Evolutionary conservation across 2,888 invertebrate species (phyloP).

Genomic region (Zygogramma bicolorata): DNA sequence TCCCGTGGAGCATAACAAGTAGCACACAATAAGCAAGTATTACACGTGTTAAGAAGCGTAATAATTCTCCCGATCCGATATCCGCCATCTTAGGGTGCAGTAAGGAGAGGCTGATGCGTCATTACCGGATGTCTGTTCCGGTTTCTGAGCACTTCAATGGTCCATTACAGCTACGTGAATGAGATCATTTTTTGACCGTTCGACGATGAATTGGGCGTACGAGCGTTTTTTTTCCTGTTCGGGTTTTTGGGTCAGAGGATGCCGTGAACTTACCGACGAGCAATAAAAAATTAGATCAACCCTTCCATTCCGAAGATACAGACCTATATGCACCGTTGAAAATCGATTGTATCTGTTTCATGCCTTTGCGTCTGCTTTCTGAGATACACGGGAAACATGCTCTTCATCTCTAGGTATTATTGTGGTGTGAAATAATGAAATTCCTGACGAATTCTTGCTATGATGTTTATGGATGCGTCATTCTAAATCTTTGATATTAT

Average conservation of each 20-base stretch:
- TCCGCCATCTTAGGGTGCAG: conserved; percentile 56
- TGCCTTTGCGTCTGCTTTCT: no score
- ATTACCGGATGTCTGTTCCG: conserved; percentile 65
- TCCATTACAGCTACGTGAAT: conserved; percentile 50
- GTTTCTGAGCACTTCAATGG: conserved; percentile 62
- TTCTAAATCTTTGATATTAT: no score
- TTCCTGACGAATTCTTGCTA: no score
- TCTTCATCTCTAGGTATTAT: no score
- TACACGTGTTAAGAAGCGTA: conserved; percentile 52
- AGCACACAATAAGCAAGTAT: conserved; percentile 52
- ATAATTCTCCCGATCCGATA: conserved; percentile 47
- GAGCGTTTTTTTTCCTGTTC: no score
- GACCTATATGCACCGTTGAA: no score
- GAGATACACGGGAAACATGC: no score
- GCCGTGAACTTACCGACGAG: neutral
- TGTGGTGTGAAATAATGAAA: no score
- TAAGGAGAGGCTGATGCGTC: conserved; percentile 50
- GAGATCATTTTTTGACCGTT: conserved; percentile 28
- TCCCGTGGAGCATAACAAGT: conserved; percentile 53
- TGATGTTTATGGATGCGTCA: no score
- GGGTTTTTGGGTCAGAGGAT: neutral
- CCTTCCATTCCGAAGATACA: no score
- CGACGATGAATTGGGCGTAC: neutral
- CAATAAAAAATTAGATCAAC: neutral
- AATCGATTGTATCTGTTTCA: no score